phyloP scores from a whole-genome alignment of 2,888 invertebrate genomes.

The Pherbina coryleti region DNA sequence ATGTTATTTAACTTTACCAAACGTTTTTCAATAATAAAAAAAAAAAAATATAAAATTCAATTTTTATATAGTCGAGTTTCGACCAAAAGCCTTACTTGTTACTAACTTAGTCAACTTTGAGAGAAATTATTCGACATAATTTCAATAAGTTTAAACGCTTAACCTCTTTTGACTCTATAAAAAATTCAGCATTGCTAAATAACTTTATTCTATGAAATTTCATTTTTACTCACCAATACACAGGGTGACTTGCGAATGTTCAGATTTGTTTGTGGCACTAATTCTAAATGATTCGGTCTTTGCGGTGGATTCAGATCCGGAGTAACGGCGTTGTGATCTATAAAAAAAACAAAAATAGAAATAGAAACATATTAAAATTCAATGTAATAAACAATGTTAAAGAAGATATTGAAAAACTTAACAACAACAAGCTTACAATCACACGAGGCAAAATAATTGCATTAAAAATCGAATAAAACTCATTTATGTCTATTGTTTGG shows the following conservation, averaged over 20 bases:
- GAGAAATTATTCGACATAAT: neutral
- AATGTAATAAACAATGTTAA: neutral
- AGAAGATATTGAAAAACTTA: neutral
- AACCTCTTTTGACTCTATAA: neutral
- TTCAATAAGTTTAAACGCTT: neutral
- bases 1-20: too few species aligned
- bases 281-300: slow-evolving; percentile 69
- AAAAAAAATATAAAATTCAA: too few species aligned
- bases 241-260: slow-evolving; percentile 62
- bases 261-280: slow-evolving; percentile 65
- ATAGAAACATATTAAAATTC: slow-evolving; percentile 1
- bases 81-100: too few species aligned
- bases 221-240: slow-evolving; percentile 56
- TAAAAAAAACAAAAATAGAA: slow-evolving; percentile 3
- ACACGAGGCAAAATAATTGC: neutral
- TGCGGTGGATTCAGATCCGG: slow-evolving; percentile 64
- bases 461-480: neutral
- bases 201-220: neutral
- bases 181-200: too few species aligned
- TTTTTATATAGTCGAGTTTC: too few species aligned
- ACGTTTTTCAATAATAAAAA: too few species aligned
- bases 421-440: neutral
- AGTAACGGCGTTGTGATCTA: slow-evolving; percentile 43
- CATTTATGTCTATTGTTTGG: neutral
- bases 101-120: too few species aligned